phyloP scores from a whole-genome alignment of 1,140 invertebrate species.

The Apis dorsata region DNA sequence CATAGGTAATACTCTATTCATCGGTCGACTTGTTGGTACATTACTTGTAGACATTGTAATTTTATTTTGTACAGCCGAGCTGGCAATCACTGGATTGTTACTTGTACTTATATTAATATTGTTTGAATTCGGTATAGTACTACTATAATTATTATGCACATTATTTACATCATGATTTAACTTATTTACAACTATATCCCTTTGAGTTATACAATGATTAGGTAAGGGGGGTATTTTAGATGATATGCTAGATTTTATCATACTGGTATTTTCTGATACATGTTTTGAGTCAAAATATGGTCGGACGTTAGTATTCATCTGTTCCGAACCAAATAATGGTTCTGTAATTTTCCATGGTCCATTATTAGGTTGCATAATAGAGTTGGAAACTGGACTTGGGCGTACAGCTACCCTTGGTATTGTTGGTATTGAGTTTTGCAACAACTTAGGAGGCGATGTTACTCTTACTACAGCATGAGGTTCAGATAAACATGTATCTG shows the following conservation, averaged over 20 bases:
- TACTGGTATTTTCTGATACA: conserved; percentile 77
- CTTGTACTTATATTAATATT: conserved; percentile 57
- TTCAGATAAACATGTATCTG: conserved; percentile 60
- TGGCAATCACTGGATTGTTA: conserved; percentile 48
- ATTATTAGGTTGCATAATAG: conserved; percentile 50
- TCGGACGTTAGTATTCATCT: conserved; percentile 69
- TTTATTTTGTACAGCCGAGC: conserved; percentile 66
- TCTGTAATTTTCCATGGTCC: conserved; percentile 72
- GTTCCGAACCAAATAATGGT: conserved; percentile 69
- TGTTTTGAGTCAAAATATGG: conserved; percentile 77
- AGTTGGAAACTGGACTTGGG: conserved; percentile 71
- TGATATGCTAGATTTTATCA: conserved; percentile 77
- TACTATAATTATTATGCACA: conserved; percentile 67
- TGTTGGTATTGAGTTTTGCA: conserved; percentile 63
- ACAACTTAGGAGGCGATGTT: conserved; percentile 51
- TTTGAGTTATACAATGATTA: conserved; percentile 72
- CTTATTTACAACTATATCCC: conserved; percentile 68
- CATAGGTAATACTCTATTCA: conserved; percentile 88
- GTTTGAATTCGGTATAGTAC: conserved; percentile 55
- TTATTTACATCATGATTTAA: conserved; percentile 67
- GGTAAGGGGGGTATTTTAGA: conserved; percentile 72
- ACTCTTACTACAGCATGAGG: conserved; percentile 45
- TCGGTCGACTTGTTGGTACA: conserved; percentile 81
- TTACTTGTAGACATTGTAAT: conserved; percentile 74
- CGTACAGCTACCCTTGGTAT: conserved; percentile 76